phyloP scores from a whole-genome alignment of 2,797 vertebrate genomes.

The Perdix hodgsoniae region DNA sequence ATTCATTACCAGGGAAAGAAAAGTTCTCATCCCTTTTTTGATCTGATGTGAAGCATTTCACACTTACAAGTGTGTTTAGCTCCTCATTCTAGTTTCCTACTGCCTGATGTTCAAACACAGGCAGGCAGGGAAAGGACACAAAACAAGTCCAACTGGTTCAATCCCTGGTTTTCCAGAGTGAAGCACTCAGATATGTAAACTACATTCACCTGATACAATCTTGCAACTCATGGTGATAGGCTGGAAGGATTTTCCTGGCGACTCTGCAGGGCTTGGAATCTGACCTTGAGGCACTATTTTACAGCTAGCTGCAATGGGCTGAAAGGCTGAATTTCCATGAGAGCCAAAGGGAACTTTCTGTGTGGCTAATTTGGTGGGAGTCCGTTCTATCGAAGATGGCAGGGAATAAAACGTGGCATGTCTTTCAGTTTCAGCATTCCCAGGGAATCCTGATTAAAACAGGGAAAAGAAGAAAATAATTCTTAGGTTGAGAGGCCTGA shows the following conservation, averaged over 20 bases:
- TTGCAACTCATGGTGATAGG: slow-evolving; percentile 99
- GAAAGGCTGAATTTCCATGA: slow-evolving; percentile 96
- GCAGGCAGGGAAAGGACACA: slow-evolving; percentile 5
- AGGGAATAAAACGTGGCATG: slow-evolving; percentile 83
- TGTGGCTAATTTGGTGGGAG: slow-evolving; percentile 88
- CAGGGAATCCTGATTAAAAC: slow-evolving; percentile 82
- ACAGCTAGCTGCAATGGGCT: slow-evolving; percentile 97
- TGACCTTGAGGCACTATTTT: slow-evolving; percentile 95
- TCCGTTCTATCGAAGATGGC: slow-evolving; percentile 88
- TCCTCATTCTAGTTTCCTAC: slow-evolving; percentile 7
- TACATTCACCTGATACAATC: slow-evolving; percentile 94
- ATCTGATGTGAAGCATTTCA: neutral
- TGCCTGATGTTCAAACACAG: neutral
- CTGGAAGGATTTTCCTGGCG: slow-evolving; percentile 97
- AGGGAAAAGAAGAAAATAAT: slow-evolving; percentile 62
- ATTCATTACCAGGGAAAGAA: neutral
- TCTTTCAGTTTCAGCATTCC: slow-evolving; percentile 85
- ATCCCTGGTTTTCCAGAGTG: neutral
- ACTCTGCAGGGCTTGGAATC: slow-evolving; percentile 91
- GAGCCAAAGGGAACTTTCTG: slow-evolving; percentile 93
- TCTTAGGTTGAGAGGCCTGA: slow-evolving; percentile 49
- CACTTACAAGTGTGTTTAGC: neutral
- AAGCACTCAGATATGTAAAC: slow-evolving; percentile 16
- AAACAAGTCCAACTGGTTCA: slow-evolving; percentile 20
- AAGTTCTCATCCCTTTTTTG: neutral